These are phyloP conservation scores for Ectemnius cavifrons DNA, from an alignment of 2,888 invertebrate genomes.

Conservation along the genomic window DNA sequence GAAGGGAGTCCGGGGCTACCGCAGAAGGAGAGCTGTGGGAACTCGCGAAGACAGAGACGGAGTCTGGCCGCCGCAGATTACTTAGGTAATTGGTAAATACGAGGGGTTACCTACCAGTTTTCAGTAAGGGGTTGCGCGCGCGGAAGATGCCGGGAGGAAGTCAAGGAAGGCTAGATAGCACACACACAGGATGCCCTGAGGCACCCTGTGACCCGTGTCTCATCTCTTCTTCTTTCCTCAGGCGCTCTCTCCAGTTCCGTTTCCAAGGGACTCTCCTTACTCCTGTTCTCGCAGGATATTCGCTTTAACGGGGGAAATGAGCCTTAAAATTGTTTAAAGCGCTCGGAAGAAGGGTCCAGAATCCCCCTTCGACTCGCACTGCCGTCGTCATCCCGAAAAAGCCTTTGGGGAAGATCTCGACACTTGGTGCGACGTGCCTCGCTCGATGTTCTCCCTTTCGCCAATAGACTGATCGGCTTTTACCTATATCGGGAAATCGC, in stretches of 20 bases:
- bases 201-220: conserved; percentile 20
- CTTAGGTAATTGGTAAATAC: conserved; percentile 78
- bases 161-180: too few species aligned
- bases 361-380: conserved; percentile 58
- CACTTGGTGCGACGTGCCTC: conserved; percentile 52
- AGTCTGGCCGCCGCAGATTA: conserved; percentile 75
- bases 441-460: not conserved
- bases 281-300: conserved; percentile 69
- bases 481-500: conserved; percentile 13
- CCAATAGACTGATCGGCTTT: not conserved
- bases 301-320: conserved; percentile 78
- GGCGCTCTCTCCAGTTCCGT: not conserved
- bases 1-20: conserved; percentile 47
- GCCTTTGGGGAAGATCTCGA: conserved; percentile 59
- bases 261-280: conserved; percentile 18
- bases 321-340: conserved; percentile 79
- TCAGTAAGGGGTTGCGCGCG: conserved; percentile 65
- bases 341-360: conserved; percentile 71
- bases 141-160: conserved; percentile 37
- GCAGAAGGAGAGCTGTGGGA: conserved; percentile 59
- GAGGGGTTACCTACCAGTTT: conserved; percentile 72
- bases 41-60: conserved; percentile 70
- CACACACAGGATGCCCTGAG: conserved; percentile 61
- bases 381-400: conserved; percentile 19
- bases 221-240: conserved; percentile 11